Evolutionary conservation across 2,113 vertebrate genomes (phyloP), one percentile per base, ranked within the genome.

Genomic region (Channa maculata): DNA sequence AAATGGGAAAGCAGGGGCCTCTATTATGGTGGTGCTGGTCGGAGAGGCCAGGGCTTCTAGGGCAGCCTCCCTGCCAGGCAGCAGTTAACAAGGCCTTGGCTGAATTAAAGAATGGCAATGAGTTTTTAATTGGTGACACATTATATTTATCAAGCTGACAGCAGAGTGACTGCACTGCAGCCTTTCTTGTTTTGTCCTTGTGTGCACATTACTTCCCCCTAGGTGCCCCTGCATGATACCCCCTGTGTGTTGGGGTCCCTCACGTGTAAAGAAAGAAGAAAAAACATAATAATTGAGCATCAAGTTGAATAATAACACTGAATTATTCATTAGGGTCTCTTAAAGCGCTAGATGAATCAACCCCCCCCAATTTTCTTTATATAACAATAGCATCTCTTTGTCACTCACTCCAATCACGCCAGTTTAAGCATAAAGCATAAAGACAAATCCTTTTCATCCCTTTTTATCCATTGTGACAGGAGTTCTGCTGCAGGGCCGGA

Each of bases 61-160:
- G 54, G 91, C 90, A 92, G 94, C 92, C 93, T 93, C 94, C 95
- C 95, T 90, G 89, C 94, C 92, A 95, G 93, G 95, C 93, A 84
- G 92, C 93, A 87, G 94, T 96, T 96, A 96, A 96, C 95, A 96
- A 97, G 95, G 95, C 92, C 77, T 89, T 70, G 91, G 93, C 93
- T 95, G 94, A 95, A 92, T 94, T 93, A 64, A 92, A 93, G 95
- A 96, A 96, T 93, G 93, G 94, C 94, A 95, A 96, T 93, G 96
- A 96, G 96, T 92, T 95, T 97, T 97, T 97, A 97, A 97, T 97
- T 96, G 96, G 95, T 94, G 95, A 96, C 95, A 96, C 94, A 94
- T 97, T 96, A 96, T 96, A 96, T 97, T 96, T 96, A 96, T 97
- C 95, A 95, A 95, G 88, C 93, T 96, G 96, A 96, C 96, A 95